Evolutionary conservation across 1,140 invertebrate genomes (phyloP), one percentile per base, ranked within the genome.

Genomic region (Hypothenemus hampei): DNA sequence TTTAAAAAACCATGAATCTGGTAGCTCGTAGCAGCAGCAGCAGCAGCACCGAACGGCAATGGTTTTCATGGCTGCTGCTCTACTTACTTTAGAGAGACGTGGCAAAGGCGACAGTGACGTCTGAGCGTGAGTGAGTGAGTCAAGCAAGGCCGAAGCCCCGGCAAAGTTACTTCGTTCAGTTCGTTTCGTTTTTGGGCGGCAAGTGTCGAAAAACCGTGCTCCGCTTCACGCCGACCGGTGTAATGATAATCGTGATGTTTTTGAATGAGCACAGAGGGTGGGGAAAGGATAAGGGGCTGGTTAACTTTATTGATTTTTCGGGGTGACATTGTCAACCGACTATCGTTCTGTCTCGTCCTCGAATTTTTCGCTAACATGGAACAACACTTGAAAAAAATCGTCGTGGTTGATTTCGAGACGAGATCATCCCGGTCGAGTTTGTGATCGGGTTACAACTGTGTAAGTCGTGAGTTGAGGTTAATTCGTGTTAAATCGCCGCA

Each of bases 281-380:
- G 67, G 64, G 65, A 68, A 70, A 73, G 71, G 69, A 68, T 70
- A 66, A 72, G 69, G 68, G 69, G 68, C 70, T 72, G 54, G 71
- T 70, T 71, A 75, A 78, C 75, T 75, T 77, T 80, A 80, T 79
- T 80, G 78, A 79, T 80, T 79, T 80, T 80, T 78, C 77, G 78
- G 78, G 77, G 77, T 79, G 77, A 80, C 77, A 79, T 20, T 79
- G 76, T 77, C 77, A 78, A 77, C 73, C 65, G 56, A n/a, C n/a
- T n/a, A n/a, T n/a, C n/a, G n/a, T n/a, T n/a, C n/a, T n/a, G n/a
- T n/a, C n/a, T 59, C 68, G 70, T 72, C 68, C 70, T 72, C 71
- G 64, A 65, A 58, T 58, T n/a, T n/a, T 71, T 43, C 43, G 23
- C 15, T n/a, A n/a, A n/a, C 72, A 72, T 71, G 67, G 70, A n/a